Evolutionary conservation across 2,113 vertebrate genomes (phyloP).

Genomic region (Prunella himalayana): DNA sequence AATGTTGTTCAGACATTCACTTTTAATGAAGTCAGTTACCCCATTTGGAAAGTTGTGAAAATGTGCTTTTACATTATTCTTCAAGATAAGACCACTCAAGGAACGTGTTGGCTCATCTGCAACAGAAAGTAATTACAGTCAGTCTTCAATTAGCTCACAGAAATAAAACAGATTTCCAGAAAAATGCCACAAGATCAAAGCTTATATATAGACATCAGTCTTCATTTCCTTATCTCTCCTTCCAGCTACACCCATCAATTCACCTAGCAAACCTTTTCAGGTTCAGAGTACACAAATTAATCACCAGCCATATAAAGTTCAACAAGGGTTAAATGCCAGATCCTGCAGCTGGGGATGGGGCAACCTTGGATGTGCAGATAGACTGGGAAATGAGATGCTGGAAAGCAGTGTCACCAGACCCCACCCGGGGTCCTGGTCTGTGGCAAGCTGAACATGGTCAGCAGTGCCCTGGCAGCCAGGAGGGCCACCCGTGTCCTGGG

Average conservation of each 20-base stretch:
- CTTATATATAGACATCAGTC: neutral
- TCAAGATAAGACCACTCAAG: constrained; percentile 94
- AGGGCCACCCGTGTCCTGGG: accelerated
- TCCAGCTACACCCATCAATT: neutral
- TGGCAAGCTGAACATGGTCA: accelerated
- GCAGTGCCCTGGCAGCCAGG: neutral
- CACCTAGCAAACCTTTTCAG: neutral
- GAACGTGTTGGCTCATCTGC: constrained; percentile 96
- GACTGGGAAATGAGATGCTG: neutral
- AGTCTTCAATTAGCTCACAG: neutral
- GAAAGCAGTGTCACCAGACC: neutral
- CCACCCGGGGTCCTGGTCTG: accelerated
- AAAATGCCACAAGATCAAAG: neutral
- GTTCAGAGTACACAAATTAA: neutral
- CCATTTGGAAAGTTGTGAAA: constrained; percentile 95
- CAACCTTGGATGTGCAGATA: neutral
- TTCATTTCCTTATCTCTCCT: neutral
- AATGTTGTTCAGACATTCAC: constrained; percentile 93
- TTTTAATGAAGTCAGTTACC: constrained; percentile 96
- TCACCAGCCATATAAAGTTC: neutral
- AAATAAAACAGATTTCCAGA: neutral
- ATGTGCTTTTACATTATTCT: constrained; percentile 98
- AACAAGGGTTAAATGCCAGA: neutral
- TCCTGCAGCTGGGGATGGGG: neutral
- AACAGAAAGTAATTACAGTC: constrained; percentile 16